Conservation (phyloP, 1,140 invertebrate species). For the Brachionus angularis region DNA sequence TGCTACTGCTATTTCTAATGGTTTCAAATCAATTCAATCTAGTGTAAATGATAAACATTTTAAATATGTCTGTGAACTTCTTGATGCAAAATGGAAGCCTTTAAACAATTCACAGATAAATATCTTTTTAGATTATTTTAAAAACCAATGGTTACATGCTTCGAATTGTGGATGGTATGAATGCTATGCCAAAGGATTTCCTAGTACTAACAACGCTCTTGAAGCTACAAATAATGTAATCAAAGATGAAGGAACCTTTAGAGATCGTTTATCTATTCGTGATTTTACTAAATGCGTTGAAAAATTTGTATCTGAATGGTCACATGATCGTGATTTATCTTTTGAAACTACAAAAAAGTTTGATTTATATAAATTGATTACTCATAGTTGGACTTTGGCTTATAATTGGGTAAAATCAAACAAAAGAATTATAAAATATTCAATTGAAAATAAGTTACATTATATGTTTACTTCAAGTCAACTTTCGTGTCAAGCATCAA, state of each 20-base stretch:
- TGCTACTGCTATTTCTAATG: too few relatives aligned
- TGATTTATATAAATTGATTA: not conserved
- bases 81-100: too few relatives aligned
- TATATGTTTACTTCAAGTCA: constrained; percentile 5
- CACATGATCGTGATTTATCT: not conserved
- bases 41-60: too few relatives aligned
- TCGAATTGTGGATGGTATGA: not conserved
- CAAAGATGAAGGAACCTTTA: constrained; percentile 14
- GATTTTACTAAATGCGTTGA: not conserved
- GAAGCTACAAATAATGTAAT: constrained; percentile 8
- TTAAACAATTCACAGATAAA: too few relatives aligned
- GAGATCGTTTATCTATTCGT: not conserved
- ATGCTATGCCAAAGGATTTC: not conserved
- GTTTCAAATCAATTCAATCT: too few relatives aligned
- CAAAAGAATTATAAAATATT: not conserved
- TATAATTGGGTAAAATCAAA: constrained; percentile 6
- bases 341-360: constrained; percentile 6
- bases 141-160: not conserved
- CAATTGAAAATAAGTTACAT: not conserved
- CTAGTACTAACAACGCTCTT: not conserved
- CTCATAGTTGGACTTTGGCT: not conserved
- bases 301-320: not conserved
- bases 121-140: constrained; percentile 7
- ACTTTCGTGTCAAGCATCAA: not conserved
- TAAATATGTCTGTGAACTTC: too few relatives aligned